Conservation (phyloP, 2,797 vertebrate species). For the Thaleichthys pacificus region DNA sequence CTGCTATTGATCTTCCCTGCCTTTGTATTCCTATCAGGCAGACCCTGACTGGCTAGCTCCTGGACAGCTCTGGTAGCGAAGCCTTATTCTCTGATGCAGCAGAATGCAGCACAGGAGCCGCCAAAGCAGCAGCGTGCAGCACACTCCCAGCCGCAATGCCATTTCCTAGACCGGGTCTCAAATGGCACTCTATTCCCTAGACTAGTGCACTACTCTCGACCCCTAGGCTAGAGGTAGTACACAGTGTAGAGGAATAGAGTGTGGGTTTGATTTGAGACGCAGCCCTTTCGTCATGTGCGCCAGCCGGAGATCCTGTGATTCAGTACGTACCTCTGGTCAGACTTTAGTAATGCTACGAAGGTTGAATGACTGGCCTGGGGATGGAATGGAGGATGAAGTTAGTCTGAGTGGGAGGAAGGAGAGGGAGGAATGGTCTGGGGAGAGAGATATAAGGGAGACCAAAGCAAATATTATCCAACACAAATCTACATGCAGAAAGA, state of each 20-base stretch:
- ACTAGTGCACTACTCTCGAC: not conserved
- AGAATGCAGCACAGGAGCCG: constrained; percentile 1
- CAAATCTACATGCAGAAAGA: constrained; percentile 45
- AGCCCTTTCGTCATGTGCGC: not conserved
- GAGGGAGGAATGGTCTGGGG: constrained; percentile 10
- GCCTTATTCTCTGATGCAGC: not conserved
- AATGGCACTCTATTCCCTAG: not conserved
- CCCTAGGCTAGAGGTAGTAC: not conserved
- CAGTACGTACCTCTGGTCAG: constrained; percentile 76
- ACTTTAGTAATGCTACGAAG: constrained; percentile 80
- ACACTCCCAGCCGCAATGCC: not conserved
- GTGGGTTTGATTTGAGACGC: not conserved
- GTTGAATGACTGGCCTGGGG: constrained; percentile 72
- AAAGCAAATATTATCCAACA: constrained; percentile 46
- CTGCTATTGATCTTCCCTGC: not conserved
- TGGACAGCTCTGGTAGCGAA: constrained; percentile 1
- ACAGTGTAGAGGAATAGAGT: not conserved
- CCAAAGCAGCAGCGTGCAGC: not conserved
- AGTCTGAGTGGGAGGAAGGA: constrained; percentile 31
- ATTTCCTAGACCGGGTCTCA: not conserved
- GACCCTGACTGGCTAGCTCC: not conserved
- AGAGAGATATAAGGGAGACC: constrained; percentile 21
- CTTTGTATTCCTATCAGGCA: constrained; percentile 1
- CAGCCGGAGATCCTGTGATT: not conserved
- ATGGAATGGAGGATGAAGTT: constrained; percentile 63